phyloP scores from a whole-genome alignment of 2,888 invertebrate genomes.

The Sinentomon sp. region DNA sequence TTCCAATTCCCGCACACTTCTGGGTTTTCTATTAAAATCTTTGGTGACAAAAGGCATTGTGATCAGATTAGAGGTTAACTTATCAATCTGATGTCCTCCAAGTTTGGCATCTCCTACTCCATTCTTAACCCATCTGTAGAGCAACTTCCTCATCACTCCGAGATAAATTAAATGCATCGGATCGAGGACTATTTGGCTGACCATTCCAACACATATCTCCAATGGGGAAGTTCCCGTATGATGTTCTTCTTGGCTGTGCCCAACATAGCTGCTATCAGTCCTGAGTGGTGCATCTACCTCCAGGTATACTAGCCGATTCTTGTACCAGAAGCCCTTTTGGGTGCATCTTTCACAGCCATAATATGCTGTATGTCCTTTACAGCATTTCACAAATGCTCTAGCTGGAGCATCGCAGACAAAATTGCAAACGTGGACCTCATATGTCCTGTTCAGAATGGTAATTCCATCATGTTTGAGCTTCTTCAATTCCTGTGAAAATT shows the following conservation, averaged over 20 bases:
- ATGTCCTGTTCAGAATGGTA: too few species aligned
- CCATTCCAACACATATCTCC: slow-evolving; percentile 5
- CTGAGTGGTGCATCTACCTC: slow-evolving; percentile 2
- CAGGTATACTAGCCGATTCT: slow-evolving; percentile 8
- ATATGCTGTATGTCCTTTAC: slow-evolving; percentile 5
- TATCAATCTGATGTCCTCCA: too few species aligned
- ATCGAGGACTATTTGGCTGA: slow-evolving; percentile 9
- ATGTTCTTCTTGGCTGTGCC: slow-evolving; percentile 8
- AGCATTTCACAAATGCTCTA: slow-evolving; percentile 1
- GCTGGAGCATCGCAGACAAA: slow-evolving; percentile 6
- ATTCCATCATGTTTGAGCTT: too few species aligned
- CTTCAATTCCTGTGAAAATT: too few species aligned
- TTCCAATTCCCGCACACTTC: slow-evolving; percentile 14
- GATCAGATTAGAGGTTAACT: too few species aligned
- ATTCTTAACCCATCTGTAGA: slow-evolving; percentile 5
- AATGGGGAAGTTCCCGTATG: slow-evolving; percentile 9
- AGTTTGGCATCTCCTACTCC: too few species aligned
- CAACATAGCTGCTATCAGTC: slow-evolving; percentile 9
- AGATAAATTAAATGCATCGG: slow-evolving; percentile 11
- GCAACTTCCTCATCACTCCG: slow-evolving; percentile 9
- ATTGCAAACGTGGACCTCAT: too few species aligned
- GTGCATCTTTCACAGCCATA: slow-evolving; percentile 3
- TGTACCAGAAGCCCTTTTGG: too few species aligned
- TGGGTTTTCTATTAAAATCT: slow-evolving; percentile 16
- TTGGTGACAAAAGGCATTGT: slow-evolving; percentile 1